Conservation (phyloP, 1,140 invertebrate species). For the Archegozetes longisetosus region DNA sequence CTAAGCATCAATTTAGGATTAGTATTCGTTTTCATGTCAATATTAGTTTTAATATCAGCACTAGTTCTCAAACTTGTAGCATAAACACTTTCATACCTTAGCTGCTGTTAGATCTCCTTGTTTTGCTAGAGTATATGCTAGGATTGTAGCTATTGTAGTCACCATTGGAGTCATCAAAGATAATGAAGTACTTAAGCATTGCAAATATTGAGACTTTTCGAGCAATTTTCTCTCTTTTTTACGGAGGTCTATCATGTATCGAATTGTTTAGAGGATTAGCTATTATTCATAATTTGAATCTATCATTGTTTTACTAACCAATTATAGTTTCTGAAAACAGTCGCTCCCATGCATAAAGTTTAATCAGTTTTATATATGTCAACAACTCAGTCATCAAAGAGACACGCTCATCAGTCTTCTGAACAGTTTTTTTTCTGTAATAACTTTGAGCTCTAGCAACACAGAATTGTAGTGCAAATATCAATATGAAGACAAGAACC, state of each 20-base stretch:
- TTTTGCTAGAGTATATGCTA: slow-evolving; percentile 42
- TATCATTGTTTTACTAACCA: background rate
- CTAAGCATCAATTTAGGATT: slow-evolving; percentile 20
- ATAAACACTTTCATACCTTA: no score
- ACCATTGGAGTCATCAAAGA: slow-evolving; percentile 44
- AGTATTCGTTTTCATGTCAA: no score
- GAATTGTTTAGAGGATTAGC: no score
- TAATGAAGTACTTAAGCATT: slow-evolving; percentile 42
- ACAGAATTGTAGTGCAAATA: slow-evolving; percentile 43
- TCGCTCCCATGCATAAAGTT: slow-evolving; percentile 81
- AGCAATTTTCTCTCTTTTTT: slow-evolving; percentile 37
- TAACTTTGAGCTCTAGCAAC: background rate
- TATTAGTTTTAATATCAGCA: no score
- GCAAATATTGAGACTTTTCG: slow-evolving; percentile 40
- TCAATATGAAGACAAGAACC: slow-evolving; percentile 41
- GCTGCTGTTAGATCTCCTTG: slow-evolving; percentile 36
- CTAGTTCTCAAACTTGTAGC: no score
- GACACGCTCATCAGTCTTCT: slow-evolving; percentile 27
- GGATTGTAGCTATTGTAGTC: slow-evolving; percentile 43
- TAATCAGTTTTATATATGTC: slow-evolving; percentile 36
- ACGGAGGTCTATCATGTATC: slow-evolving; percentile 37
- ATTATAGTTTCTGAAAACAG: slow-evolving; percentile 40
- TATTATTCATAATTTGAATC: background rate
- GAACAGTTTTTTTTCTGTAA: slow-evolving; percentile 31
- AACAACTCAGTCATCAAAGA: slow-evolving; percentile 20